Evolutionary conservation across 2,888 invertebrate species (phyloP).

Genomic region (Mythimna impura): DNA sequence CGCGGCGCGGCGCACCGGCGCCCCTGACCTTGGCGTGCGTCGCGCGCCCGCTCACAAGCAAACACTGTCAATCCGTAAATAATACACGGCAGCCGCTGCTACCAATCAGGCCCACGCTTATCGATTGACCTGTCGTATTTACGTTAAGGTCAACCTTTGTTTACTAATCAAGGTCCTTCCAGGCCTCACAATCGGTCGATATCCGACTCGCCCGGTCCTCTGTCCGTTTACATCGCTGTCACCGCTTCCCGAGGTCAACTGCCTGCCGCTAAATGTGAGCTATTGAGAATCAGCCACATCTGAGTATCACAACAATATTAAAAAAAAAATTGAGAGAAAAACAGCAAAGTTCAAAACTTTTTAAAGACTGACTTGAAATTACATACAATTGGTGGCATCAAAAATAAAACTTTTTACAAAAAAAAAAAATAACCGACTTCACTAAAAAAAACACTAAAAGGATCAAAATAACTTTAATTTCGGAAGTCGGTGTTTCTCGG

Average conservation of each 20-base stretch:
- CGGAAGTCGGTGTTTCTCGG: too few relatives aligned
- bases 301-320: not conserved
- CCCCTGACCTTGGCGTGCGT: constrained; percentile 22
- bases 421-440: too few relatives aligned
- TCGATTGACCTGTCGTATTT: constrained; percentile 34
- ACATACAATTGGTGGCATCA: not conserved
- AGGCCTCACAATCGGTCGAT: constrained; percentile 11
- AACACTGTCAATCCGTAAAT: constrained; percentile 5
- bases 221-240: not conserved
- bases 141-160: constrained; percentile 36
- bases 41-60: not conserved
- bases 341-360: not conserved
- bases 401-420: too few relatives aligned
- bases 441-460: too few relatives aligned
- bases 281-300: not conserved
- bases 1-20: too few relatives aligned
- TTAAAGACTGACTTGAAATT: not conserved
- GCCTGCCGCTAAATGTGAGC: not conserved
- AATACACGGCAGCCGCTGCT: not conserved
- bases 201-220: constrained; percentile 2
- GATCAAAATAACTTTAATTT: too few relatives aligned
- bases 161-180: constrained; percentile 20
- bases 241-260: constrained; percentile 3
- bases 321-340: not conserved
- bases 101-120: constrained; percentile 13